A percentile compares a stretch with the other conserved stretches of the same genome.
phyloP scores from a whole-genome alignment of 1,140 invertebrate genomes.

The Drosophila azteca region DNA sequence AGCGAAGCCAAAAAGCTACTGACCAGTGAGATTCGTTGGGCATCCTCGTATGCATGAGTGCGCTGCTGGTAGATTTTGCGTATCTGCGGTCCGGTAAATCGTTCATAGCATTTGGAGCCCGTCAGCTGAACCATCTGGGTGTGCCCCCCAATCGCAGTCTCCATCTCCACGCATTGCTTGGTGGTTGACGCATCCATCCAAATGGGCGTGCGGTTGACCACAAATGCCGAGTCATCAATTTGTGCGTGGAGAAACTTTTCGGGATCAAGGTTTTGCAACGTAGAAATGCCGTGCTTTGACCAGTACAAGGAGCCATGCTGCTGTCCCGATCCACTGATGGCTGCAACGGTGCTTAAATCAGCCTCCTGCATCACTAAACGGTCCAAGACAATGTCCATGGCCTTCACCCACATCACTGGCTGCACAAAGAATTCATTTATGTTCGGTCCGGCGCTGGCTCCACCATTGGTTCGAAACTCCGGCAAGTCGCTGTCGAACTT shows the following conservation, averaged over 20 bases:
- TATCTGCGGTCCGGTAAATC: conserved; percentile 97
- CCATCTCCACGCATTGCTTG: conserved; percentile 90
- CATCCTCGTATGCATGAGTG: conserved; percentile 90
- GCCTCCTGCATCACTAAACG: conserved; percentile 91
- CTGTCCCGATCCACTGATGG: conserved; percentile 96
- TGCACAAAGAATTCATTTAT: conserved; percentile 90
- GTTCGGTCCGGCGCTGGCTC: conserved; percentile 65
- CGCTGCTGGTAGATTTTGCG: conserved; percentile 92
- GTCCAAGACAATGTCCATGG: conserved; percentile 95
- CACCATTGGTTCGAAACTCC: conserved; percentile 87
- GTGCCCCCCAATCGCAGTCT: conserved; percentile 91
- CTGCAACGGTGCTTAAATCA: conserved; percentile 91
- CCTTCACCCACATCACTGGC: conserved; percentile 97
- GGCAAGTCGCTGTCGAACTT: conserved; percentile 95
- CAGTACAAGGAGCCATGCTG: conserved; percentile 99
- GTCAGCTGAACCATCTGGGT: conserved; percentile 93
- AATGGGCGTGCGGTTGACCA: conserved; percentile 92
- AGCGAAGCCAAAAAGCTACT: conserved; percentile 96
- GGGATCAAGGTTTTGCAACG: conserved; percentile 88
- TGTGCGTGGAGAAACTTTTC: conserved; percentile 93
- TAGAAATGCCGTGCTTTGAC: conserved; percentile 89
- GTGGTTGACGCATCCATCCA: conserved; percentile 98
- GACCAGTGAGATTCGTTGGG: conserved; percentile 95
- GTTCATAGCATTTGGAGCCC: conserved; percentile 95
- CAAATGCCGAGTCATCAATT: conserved; percentile 89